Percentiles rank a stretch among this genome's conserved stretches.
Evolutionary conservation across 2,888 invertebrate genomes (phyloP).

Genomic region (Dione juno): DNA sequence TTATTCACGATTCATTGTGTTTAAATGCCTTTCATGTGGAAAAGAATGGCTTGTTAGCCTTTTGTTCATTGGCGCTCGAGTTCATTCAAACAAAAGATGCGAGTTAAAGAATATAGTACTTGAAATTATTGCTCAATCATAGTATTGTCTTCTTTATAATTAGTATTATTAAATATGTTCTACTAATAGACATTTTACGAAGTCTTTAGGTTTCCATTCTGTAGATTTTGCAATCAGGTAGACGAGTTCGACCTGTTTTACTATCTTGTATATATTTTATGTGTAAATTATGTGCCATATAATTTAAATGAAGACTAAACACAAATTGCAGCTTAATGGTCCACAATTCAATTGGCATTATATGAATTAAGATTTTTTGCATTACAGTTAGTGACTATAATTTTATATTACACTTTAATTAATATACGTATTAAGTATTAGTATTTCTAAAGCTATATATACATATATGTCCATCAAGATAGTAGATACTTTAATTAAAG

Average conservation of each 20-base stretch:
- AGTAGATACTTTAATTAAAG: not conserved
- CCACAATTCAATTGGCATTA: not conserved
- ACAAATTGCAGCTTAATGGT: slow-evolving; percentile 2
- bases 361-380: no score
- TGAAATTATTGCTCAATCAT: slow-evolving; percentile 35
- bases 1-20: slow-evolving; percentile 76
- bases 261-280: slow-evolving; percentile 11
- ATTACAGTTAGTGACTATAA: no score
- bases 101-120: slow-evolving; percentile 35
- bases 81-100: slow-evolving; percentile 54
- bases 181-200: not conserved
- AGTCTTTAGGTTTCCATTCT: not conserved
- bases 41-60: slow-evolving; percentile 56
- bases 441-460: no score
- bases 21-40: slow-evolving; percentile 67
- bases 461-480: not conserved
- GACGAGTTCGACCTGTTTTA: slow-evolving; percentile 10
- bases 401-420: not conserved
- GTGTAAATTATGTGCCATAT: slow-evolving; percentile 5
- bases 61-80: slow-evolving; percentile 40
- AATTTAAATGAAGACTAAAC: slow-evolving; percentile 7
- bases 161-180: not conserved
- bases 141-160: slow-evolving; percentile 9
- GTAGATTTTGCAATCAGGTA: slow-evolving; percentile 2
- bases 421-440: no score